These are phyloP conservation scores for Latrodectus hesperus DNA, from an alignment of 2,888 invertebrate genomes.

Conservation along the genomic window DNA sequence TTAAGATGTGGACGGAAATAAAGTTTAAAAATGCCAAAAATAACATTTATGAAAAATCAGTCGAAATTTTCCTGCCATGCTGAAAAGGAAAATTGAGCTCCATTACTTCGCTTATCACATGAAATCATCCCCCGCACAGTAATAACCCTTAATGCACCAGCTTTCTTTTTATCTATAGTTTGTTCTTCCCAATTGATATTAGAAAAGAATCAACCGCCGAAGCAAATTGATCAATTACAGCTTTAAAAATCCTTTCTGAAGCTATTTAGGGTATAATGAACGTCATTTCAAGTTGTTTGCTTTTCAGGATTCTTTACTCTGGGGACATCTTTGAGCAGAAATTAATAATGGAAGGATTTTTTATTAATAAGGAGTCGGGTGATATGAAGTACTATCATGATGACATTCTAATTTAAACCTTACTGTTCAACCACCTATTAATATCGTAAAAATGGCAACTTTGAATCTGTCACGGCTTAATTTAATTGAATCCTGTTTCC, in stretches of 20 bases:
- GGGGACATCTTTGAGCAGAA: too few species aligned
- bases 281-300: neutral
- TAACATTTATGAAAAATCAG: constrained; percentile 1
- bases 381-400: too few species aligned
- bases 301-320: too few species aligned
- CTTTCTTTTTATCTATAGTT: neutral
- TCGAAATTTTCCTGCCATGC: neutral
- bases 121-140: neutral
- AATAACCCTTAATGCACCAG: neutral
- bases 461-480: too few species aligned
- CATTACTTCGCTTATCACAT: neutral
- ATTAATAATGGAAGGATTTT: too few species aligned
- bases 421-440: too few species aligned
- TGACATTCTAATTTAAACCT: too few species aligned
- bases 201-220: neutral
- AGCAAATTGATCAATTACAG: constrained; percentile 8
- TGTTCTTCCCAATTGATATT: neutral
- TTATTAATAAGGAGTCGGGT: too few species aligned
- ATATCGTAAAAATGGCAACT: too few species aligned
- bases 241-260: neutral
- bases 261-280: neutral
- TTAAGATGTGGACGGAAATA: neutral
- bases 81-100: neutral
- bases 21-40: neutral
- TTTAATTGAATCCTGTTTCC: too few species aligned